These are phyloP conservation scores for Phyto melanocephala DNA, from an alignment of 2,888 invertebrate genomes.

Conservation along the genomic window DNA sequence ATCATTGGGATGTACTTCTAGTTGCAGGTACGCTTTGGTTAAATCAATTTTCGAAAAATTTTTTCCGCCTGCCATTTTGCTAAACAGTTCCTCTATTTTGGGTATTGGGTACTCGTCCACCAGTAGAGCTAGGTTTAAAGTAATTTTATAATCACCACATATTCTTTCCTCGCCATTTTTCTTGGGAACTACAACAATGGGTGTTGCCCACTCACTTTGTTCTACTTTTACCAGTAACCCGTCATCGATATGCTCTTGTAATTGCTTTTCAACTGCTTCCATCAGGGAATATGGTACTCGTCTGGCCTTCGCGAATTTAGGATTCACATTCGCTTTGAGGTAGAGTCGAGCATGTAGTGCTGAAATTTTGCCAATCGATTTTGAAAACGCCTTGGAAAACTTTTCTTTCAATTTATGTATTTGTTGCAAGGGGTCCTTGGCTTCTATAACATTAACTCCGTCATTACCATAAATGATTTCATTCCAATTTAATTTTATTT, in stretches of 20 bases:
- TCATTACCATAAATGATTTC: constrained; percentile 1
- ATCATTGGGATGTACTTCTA: constrained; percentile 71
- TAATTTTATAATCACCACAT: no score
- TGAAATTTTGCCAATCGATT: constrained; percentile 41
- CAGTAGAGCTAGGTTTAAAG: constrained; percentile 61
- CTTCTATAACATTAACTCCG: constrained; percentile 16
- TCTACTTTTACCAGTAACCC: no score
- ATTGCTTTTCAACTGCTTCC: no score
- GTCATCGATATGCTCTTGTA: no score
- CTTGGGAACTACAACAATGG: no score
- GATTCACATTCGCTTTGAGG: no score
- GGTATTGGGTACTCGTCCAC: constrained; percentile 69
- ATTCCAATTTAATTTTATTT: constrained; percentile 43
- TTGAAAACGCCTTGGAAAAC: constrained; percentile 44
- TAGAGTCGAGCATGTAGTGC: constrained; percentile 45
- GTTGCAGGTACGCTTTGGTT: constrained; percentile 72
- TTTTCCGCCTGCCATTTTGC: constrained; percentile 65
- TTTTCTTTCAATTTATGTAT: constrained; percentile 9
- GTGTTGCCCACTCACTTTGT: no score
- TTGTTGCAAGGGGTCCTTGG: not conserved
- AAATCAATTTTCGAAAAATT: constrained; percentile 71
- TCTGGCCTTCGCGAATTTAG: no score
- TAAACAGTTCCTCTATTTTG: constrained; percentile 66
- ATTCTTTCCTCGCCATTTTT: constrained; percentile 71
- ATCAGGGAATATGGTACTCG: no score